These are phyloP conservation scores for Herpetotheres cachinnans DNA, from an alignment of 2,113 vertebrate species.

Conservation along the genomic window DNA sequence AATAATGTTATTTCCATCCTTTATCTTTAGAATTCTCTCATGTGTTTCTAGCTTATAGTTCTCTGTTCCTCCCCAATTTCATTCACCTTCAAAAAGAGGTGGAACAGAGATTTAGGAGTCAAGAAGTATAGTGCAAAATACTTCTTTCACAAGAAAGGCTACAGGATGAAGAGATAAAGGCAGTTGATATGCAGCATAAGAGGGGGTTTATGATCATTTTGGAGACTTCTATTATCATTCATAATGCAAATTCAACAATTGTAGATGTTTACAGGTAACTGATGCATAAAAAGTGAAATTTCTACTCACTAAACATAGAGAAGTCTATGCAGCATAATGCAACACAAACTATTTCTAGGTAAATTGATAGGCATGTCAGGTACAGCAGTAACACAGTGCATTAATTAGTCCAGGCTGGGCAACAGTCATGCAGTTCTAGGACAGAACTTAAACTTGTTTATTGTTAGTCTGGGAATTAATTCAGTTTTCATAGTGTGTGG, in stretches of 20 bases:
- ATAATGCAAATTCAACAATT: background rate
- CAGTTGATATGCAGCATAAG: background rate
- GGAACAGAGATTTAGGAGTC: background rate
- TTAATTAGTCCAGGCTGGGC: background rate
- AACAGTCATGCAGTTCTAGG: background rate
- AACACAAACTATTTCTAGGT: background rate
- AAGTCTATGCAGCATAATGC: background rate
- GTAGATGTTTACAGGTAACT: background rate
- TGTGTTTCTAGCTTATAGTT: background rate
- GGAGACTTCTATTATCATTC: background rate
- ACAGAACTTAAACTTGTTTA: background rate
- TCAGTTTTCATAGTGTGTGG: background rate
- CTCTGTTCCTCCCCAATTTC: background rate
- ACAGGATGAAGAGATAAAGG: background rate
- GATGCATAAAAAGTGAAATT: background rate
- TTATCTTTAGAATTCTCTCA: background rate
- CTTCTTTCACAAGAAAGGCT: background rate
- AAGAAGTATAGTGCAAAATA: background rate
- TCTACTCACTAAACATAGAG: background rate
- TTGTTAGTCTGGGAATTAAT: background rate
- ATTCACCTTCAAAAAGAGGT: background rate
- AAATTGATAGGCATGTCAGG: background rate
- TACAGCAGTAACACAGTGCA: background rate
- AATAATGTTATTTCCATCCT: background rate
- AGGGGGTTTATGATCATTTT: background rate